phyloP scores from a whole-genome alignment of 2,888 invertebrate species.

The Copidosoma aretas region DNA sequence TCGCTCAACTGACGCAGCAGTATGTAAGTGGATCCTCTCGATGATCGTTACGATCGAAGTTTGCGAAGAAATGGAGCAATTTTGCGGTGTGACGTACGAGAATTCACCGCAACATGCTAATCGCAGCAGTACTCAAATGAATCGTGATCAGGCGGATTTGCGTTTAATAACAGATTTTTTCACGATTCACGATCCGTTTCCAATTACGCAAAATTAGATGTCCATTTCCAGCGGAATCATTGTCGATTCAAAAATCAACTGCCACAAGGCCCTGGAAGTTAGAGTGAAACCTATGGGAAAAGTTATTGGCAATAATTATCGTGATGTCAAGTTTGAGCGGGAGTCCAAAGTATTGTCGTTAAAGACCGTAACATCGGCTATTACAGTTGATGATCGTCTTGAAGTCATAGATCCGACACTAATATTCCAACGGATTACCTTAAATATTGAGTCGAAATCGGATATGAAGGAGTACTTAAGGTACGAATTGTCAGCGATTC shows the following conservation, averaged over 20 bases:
- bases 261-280: conserved; percentile 50
- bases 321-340: neutral
- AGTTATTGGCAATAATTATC: conserved; percentile 5
- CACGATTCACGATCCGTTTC: too few relatives aligned
- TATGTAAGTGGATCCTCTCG: too few relatives aligned
- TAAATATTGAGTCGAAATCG: conserved; percentile 43
- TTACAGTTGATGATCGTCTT: conserved; percentile 1
- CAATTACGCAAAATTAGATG: too few relatives aligned
- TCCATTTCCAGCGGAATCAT: conserved; percentile 48
- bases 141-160: too few relatives aligned
- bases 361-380: neutral
- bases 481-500: conserved; percentile 41
- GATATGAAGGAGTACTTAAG: conserved; percentile 46
- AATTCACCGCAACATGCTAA: too few relatives aligned
- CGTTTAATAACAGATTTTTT: too few relatives aligned
- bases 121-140: too few relatives aligned
- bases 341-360: conserved; percentile 1
- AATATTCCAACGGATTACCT: conserved; percentile 53
- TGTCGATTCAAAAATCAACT: conserved; percentile 43
- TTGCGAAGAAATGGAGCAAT: too few relatives aligned
- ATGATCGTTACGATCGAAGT: too few relatives aligned
- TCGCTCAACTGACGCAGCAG: neutral
- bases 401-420: neutral
- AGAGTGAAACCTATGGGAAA: conserved; percentile 30
- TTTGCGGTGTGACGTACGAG: too few relatives aligned